Evolutionary conservation across 1,140 invertebrate genomes (phyloP).

Genomic region (Hydropsyche tenuis): DNA sequence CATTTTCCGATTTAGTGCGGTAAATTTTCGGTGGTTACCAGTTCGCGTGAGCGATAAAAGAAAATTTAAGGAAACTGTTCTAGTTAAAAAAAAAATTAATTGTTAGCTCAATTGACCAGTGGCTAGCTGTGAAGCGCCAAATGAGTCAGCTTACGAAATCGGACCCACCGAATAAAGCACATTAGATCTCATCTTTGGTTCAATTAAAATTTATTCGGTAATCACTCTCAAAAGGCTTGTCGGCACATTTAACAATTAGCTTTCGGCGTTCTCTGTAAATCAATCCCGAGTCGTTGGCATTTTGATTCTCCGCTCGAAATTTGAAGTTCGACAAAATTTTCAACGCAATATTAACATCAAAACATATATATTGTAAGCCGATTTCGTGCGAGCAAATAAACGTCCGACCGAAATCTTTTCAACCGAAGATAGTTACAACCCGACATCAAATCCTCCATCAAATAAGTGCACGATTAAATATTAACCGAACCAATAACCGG

Average conservation of each 20-base stretch:
- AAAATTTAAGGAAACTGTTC: background rate
- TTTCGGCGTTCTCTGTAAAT: slow-evolving; percentile 43
- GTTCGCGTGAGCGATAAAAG: too few species aligned
- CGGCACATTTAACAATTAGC: slow-evolving; percentile 45
- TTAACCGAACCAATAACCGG: slow-evolving; percentile 49
- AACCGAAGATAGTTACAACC: slow-evolving; percentile 41
- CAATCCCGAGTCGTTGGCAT: slow-evolving; percentile 36
- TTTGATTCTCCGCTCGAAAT: slow-evolving; percentile 36
- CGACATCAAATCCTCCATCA: slow-evolving; percentile 49
- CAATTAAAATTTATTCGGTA: slow-evolving; percentile 50
- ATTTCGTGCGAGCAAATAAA: slow-evolving; percentile 11
- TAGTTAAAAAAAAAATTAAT: slow-evolving; percentile 8
- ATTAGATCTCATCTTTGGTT: slow-evolving; percentile 41
- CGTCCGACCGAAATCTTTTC: slow-evolving; percentile 45
- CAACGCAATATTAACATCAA: background rate
- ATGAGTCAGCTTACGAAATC: slow-evolving; percentile 44
- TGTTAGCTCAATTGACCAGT: background rate
- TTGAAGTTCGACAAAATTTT: background rate
- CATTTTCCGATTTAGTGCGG: too few species aligned
- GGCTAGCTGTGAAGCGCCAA: slow-evolving; percentile 1
- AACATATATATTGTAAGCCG: background rate
- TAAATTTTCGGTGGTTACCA: too few species aligned
- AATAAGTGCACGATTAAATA: slow-evolving; percentile 50
- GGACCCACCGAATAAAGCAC: slow-evolving; percentile 40
- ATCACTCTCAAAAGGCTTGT: slow-evolving; percentile 48